Evolutionary conservation across 2,113 vertebrate genomes (phyloP), one percentile per base, ranked within the genome.

Genomic region (Microtus montanus): DNA sequence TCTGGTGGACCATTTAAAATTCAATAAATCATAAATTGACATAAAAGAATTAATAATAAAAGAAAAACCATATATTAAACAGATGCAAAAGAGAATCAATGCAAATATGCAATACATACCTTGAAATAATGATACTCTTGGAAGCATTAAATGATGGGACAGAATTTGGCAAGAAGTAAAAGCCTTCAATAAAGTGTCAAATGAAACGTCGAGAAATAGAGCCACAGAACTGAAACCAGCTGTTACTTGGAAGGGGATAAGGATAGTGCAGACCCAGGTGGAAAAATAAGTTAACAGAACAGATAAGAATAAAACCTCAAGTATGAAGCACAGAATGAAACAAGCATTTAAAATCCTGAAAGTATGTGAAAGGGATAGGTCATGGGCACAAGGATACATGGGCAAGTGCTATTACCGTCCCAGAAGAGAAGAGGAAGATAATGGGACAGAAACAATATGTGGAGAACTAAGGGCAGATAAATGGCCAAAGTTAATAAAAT

Each of bases 401-500:
- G 58, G 61, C 54, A 24, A 20, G 2, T 86, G 7, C 35, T 75
- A 70, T 11, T 38, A 0, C 28, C 78, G 15, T 66, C 10, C 14
- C 63, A 54, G 41, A 15, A n/a, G 87, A 80, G 49, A 88, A 11
- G 30, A 94, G 87, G 61, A 71, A 73, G 38, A 17, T 54, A 90
- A 80, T 33, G 17, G 7, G 7, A 41, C 9, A 61, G 19, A 89
- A 66, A 9, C 30, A 87, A 26, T 20, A 54, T 58, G 63, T 68
- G 26, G 74, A 92, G 54, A 58, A 17, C 12, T 11, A 92, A 49
- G 24, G 15, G 6, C 26, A 78, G 9, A 49, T 12, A 44, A 28
- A 47, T 93, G 74, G 75, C 73, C 44, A 90, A 79, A 95, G 84
- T 58, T 74, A 83, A 61, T 28, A 3, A 85, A 71, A 78, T 61